Base-by-base conservation (phyloP, 2,888 invertebrate species). In the Isotomurus palustris region DNA sequence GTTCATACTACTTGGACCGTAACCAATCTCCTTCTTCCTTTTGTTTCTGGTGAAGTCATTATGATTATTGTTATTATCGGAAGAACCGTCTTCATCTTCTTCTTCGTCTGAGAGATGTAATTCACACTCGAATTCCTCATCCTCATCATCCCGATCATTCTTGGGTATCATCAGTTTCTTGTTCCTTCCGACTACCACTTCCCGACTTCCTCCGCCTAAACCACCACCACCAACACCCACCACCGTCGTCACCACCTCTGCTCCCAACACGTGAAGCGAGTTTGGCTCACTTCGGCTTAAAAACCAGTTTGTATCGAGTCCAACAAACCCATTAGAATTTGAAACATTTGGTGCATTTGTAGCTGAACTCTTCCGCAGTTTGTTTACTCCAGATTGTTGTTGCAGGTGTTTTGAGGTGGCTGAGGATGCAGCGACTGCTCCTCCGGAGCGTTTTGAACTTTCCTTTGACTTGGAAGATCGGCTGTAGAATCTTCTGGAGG, bases 201-300 rank as follows among this genome's bases (percentile, higher is more conserved):
- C 54, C 48, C 47, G n/a, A n/a, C n/a, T n/a, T n/a, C n/a, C n/a
- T n/a, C n/a, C n/a, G n/a, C n/a, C n/a, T n/a, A n/a, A n/a, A n/a
- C n/a, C n/a, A n/a, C n/a, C n/a, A n/a, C n/a, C n/a, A n/a, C n/a
- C n/a, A n/a, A n/a, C n/a, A n/a, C n/a, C n/a, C n/a, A n/a, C n/a
- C 12, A 17, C 19, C 43, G 29, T 53, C 43, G 19, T 49, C 36
- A 8, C 12, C 3, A 17, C 12, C 17, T n/a, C n/a, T n/a, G n/a
- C n/a, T n/a, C n/a, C n/a, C 29, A 64, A 49, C 49, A 60, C 43
- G 49, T 67, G 85, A 70, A 88, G 75, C 0, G 87, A 87, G 73
- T 85, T 88, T 2, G 88, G 88, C 1, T 87, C 86, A 14, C 88
- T 88, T 71, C 86, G 83, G 56, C 88, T 87, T 29, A 91, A 75